Evolutionary conservation across 2,888 invertebrate genomes (phyloP).

Genomic region (Dryadula phaetusa): DNA sequence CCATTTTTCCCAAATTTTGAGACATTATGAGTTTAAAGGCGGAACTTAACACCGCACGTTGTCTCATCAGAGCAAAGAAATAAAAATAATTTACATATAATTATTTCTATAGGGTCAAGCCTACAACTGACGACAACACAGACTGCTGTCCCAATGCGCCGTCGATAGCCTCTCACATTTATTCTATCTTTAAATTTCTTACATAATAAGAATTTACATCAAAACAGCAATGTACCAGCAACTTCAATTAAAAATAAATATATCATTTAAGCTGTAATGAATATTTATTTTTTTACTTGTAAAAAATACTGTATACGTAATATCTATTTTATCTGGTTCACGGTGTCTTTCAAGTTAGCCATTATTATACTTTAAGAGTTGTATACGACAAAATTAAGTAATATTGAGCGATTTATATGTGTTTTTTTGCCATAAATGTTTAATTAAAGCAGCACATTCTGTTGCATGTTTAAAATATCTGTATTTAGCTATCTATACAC

Average conservation of each 20-base stretch:
- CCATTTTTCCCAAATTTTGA: too few relatives aligned
- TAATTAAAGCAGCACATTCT: not conserved
- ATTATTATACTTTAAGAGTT: not conserved
- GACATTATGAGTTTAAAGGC: too few relatives aligned
- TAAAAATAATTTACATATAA: too few relatives aligned
- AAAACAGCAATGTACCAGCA: slow-evolving; percentile 21
- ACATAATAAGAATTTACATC: slow-evolving; percentile 19
- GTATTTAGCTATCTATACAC: too few relatives aligned
- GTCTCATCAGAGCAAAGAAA: too few relatives aligned
- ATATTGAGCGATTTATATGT: not conserved
- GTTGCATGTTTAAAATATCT: not conserved
- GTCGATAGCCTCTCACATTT: too few relatives aligned
- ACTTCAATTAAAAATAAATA: slow-evolving; percentile 33
- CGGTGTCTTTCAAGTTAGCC: slow-evolving; percentile 11
- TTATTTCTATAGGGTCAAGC: too few relatives aligned
- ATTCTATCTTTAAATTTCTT: not conserved
- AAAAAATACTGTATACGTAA: slow-evolving; percentile 6
- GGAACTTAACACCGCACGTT: too few relatives aligned
- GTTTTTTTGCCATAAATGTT: not conserved
- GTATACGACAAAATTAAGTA: not conserved
- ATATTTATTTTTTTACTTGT: slow-evolving; percentile 35
- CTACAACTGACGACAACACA: too few relatives aligned
- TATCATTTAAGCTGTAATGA: slow-evolving; percentile 37
- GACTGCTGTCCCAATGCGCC: too few relatives aligned
- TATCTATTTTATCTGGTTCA: slow-evolving; percentile 3